Evolutionary conservation across 2,797 vertebrate genomes (phyloP).

Genomic region (Graptemys geographica): DNA sequence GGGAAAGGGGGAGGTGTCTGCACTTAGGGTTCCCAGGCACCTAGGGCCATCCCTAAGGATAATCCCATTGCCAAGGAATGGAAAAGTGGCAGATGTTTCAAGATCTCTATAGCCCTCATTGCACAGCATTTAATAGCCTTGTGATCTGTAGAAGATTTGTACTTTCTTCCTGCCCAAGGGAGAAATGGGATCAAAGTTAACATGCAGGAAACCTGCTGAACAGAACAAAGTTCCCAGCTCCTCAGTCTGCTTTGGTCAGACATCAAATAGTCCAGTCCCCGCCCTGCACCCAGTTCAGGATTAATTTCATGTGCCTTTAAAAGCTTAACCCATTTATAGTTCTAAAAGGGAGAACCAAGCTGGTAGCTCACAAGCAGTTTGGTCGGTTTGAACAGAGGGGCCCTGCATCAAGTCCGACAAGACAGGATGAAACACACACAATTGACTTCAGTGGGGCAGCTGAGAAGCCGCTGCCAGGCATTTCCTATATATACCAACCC

Average conservation of each 20-base stretch:
- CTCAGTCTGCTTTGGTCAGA: background rate
- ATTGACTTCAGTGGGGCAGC: background rate
- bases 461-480: background rate
- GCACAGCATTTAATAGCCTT: background rate
- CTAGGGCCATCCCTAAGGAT: background rate
- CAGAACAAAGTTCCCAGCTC: background rate
- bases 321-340: background rate
- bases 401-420: background rate
- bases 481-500: background rate
- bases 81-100: constrained; percentile 23
- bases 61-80: background rate
- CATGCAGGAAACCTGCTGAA: background rate
- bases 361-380: background rate
- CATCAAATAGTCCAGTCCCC: background rate
- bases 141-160: background rate
- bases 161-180: background rate
- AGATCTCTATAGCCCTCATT: background rate
- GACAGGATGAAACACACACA: constrained; percentile 2
- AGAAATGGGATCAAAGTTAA: background rate
- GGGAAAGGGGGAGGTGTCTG: background rate
- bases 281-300: background rate
- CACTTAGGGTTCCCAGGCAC: background rate
- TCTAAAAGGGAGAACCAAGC: background rate
- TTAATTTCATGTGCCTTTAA: constrained; percentile 36
- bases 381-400: constrained; percentile 38